phyloP scores from a whole-genome alignment of 2,113 vertebrate species.

The Agelaius phoeniceus region DNA sequence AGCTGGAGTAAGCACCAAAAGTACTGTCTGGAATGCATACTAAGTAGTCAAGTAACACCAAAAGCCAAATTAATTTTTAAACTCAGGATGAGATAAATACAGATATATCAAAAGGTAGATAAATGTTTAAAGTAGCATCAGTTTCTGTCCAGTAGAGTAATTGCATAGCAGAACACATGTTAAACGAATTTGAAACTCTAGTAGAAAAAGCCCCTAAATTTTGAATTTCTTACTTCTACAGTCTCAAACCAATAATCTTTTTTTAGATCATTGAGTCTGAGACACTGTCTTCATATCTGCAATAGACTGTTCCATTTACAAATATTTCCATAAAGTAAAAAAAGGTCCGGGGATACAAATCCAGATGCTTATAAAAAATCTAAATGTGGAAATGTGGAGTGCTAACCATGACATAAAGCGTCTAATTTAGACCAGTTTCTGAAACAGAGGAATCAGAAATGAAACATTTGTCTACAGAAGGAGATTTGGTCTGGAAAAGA shows the following conservation, averaged over 20 bases:
- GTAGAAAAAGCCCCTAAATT: not conserved
- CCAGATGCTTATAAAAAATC: not conserved
- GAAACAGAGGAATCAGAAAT: not conserved
- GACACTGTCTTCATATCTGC: not conserved
- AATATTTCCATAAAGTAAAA: not conserved
- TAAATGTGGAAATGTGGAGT: not conserved
- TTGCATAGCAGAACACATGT: conserved; percentile 34
- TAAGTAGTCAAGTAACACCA: conserved; percentile 30
- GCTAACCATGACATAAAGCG: not conserved
- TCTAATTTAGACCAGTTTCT: not conserved
- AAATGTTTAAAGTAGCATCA: not conserved
- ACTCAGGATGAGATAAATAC: not conserved
- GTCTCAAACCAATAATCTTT: not conserved
- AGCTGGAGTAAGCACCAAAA: not conserved
- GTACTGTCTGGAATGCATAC: conserved; percentile 2
- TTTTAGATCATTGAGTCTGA: not conserved
- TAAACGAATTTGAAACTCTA: not conserved
- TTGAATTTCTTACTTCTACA: not conserved
- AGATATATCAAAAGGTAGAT: not conserved
- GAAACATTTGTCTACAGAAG: not conserved
- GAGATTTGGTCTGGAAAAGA: not conserved
- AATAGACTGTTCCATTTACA: not conserved
- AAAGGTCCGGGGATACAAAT: not conserved
- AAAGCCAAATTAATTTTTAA: conserved; percentile 3
- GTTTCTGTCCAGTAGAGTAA: conserved; percentile 2